Percentiles rank a stretch among this genome's conserved stretches.
Conservation (phyloP, 2,113 vertebrate species). For the Etia nguti region DNA sequence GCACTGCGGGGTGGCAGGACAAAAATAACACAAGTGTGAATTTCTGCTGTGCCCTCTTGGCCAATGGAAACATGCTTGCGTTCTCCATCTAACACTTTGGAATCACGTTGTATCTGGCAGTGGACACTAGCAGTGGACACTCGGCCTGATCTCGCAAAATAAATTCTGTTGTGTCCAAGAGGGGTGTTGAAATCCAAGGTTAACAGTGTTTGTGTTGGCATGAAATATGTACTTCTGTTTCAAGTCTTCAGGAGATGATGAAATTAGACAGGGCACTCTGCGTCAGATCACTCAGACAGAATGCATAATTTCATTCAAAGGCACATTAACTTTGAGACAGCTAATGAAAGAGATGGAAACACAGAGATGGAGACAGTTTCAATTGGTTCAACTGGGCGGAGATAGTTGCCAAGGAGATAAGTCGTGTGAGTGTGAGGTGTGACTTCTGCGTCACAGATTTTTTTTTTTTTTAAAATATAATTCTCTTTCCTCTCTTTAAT, state of each 20-base stretch:
- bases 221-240: conserved; percentile 13
- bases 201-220: conserved; percentile 13
- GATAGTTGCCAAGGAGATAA: conserved; percentile 67
- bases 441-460: conserved; percentile 40
- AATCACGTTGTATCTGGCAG: not conserved
- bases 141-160: not conserved
- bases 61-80: not conserved
- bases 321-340: conserved; percentile 50
- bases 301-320: conserved; percentile 43
- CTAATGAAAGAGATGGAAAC: conserved; percentile 40
- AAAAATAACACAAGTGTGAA: conserved; percentile 47
- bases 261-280: not conserved
- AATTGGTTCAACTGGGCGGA: conserved; percentile 14
- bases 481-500: conserved; percentile 14
- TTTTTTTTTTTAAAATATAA: not conserved
- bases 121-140: not conserved
- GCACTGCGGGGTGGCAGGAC: conserved; percentile 23
- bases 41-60: not conserved
- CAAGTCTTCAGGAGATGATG: conserved; percentile 21
- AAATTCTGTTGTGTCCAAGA: not conserved
- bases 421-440: conserved; percentile 50
- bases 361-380: conserved; percentile 7
- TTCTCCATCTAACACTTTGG: not conserved
- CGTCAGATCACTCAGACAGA: not conserved
- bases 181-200: conserved; percentile 17